Evolutionary conservation across 1,140 invertebrate species (phyloP).

Genomic region (Pseudomyrmex dendroicus): DNA sequence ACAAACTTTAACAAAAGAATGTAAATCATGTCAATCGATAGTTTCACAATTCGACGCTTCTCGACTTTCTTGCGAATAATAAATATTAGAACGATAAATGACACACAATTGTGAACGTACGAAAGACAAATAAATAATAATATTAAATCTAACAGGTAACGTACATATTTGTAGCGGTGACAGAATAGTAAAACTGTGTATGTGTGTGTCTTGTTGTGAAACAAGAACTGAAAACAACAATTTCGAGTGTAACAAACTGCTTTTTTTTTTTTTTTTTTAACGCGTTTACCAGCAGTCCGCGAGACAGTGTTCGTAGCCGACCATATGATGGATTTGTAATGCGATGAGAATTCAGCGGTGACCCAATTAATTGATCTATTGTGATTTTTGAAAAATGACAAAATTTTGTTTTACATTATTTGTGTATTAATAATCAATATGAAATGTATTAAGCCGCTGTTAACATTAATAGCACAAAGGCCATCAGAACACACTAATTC

Average conservation of each 20-base stretch:
- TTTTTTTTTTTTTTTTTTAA: background rate
- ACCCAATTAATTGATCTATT: constrained; percentile 56
- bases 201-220: background rate
- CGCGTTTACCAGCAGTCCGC: constrained; percentile 42
- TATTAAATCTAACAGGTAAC: constrained; percentile 55
- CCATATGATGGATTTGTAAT: constrained; percentile 45
- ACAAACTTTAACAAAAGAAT: constrained; percentile 29
- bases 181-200: constrained; percentile 25
- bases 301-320: constrained; percentile 22
- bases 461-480: constrained; percentile 61
- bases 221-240: constrained; percentile 18
- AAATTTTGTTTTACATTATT: constrained; percentile 20
- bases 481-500: constrained; percentile 64
- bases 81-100: constrained; percentile 35
- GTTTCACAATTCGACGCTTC: constrained; percentile 7
- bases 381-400: constrained; percentile 50
- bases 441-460: constrained; percentile 73
- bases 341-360: constrained; percentile 33
- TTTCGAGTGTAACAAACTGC: constrained; percentile 10
- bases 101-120: constrained; percentile 15
- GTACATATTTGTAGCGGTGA: constrained; percentile 53
- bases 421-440: constrained; percentile 52
- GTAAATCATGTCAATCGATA: constrained; percentile 26
- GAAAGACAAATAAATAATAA: constrained; percentile 50
- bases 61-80: background rate